phyloP scores from a whole-genome alignment of 2,888 invertebrate genomes.

The Oeneis ivallda region DNA sequence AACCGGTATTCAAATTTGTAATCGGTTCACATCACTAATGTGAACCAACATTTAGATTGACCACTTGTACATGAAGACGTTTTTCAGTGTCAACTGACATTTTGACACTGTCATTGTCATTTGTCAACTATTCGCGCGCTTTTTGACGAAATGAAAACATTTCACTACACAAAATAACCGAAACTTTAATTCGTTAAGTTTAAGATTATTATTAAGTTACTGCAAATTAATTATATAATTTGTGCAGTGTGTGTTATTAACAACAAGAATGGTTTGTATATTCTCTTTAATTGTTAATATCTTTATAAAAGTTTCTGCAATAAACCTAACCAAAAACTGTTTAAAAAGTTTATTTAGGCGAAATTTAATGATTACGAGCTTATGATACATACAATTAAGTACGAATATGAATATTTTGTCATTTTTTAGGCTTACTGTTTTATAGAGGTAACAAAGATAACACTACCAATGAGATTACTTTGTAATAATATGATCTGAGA shows the following conservation, averaged over 20 bases:
- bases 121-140: not conserved
- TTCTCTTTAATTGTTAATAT: not conserved
- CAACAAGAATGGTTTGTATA: constrained; percentile 10
- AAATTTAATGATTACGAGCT: too few species aligned
- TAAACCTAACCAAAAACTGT: constrained; percentile 4
- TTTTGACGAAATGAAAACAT: constrained; percentile 1
- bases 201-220: not conserved
- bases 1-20: too few species aligned
- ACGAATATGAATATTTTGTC: not conserved
- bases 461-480: too few species aligned
- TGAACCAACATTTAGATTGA: too few species aligned
- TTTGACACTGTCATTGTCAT: not conserved
- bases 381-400: too few species aligned
- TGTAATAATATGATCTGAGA: too few species aligned
- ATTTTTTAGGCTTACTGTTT: not conserved
- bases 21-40: too few species aligned
- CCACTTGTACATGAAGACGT: too few species aligned
- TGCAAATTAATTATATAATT: not conserved
- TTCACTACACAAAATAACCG: not conserved
- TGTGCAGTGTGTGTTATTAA: not conserved
- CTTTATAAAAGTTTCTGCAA: not conserved
- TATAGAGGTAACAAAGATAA: too few species aligned
- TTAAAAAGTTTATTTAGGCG: not conserved
- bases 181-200: not conserved
- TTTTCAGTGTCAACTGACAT: too few species aligned